Conservation (phyloP, 2,797 vertebrate species). For the Cuculus canorus region DNA sequence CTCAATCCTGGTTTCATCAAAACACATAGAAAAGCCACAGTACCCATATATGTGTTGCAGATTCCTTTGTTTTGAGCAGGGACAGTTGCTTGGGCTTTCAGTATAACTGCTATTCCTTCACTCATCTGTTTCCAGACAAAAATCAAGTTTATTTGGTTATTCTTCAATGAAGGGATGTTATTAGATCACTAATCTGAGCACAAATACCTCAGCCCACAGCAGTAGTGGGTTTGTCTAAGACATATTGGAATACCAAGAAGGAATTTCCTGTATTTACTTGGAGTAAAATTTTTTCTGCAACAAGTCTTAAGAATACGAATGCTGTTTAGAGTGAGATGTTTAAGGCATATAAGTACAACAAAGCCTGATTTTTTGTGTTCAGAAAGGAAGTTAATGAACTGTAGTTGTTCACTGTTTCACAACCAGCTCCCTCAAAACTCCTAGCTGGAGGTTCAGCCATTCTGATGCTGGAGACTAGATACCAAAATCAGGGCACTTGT, state of each 20-base stretch:
- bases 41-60: neutral
- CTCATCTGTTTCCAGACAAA: neutral
- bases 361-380: neutral
- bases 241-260: neutral
- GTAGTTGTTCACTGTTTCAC: neutral
- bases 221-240: neutral
- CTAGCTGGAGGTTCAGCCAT: neutral
- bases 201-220: neutral
- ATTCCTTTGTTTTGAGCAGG: neutral
- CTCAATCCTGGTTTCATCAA: neutral
- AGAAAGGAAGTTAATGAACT: constrained; percentile 5
- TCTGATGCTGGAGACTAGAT: neutral
- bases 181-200: neutral
- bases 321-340: constrained; percentile 21
- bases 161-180: neutral
- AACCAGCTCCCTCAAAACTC: neutral
- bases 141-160: neutral
- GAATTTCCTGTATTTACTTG: constrained; percentile 52
- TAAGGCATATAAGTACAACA: constrained; percentile 30
- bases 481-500: neutral
- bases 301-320: neutral
- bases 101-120: neutral
- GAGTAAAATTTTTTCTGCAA: constrained; percentile 27
- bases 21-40: neutral
- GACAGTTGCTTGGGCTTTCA: neutral